A percentile compares a stretch with the other conserved stretches of the same genome.
These are phyloP conservation scores for Limnephilus rhombicus DNA, from an alignment of 2,888 invertebrate species.

Conservation along the genomic window DNA sequence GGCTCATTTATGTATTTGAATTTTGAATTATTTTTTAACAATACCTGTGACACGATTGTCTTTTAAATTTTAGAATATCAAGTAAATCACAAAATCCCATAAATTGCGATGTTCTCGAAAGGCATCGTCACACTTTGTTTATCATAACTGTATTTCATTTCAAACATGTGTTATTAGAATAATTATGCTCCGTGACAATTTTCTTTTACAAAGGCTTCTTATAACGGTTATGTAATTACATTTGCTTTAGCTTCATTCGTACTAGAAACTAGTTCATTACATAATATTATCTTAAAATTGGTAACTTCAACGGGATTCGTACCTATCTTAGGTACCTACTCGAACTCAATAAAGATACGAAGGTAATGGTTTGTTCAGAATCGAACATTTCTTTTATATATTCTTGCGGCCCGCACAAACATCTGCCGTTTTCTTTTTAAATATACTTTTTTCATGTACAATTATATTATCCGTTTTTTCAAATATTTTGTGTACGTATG, in stretches of 20 bases:
- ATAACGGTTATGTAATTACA: slow-evolving; percentile 49
- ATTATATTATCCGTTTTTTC: too few species aligned
- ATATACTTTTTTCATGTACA: too few species aligned
- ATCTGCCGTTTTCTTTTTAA: too few species aligned
- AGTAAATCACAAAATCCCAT: not conserved
- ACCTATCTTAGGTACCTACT: too few species aligned
- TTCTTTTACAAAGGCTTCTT: slow-evolving; percentile 7
- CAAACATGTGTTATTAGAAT: slow-evolving; percentile 53
- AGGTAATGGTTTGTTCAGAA: too few species aligned
- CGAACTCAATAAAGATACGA: too few species aligned
- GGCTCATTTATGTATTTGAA: too few species aligned
- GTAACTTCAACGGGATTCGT: not conserved
- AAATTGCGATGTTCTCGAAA: slow-evolving; percentile 27
- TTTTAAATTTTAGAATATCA: not conserved
- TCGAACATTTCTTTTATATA: too few species aligned
- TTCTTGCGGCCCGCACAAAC: too few species aligned
- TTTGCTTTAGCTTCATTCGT: not conserved
- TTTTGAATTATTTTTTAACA: not conserved
- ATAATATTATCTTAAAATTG: not conserved
- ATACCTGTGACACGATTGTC: not conserved
- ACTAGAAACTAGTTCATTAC: not conserved
- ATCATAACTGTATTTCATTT: slow-evolving; percentile 52
- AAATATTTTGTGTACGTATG: too few species aligned
- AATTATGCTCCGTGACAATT: slow-evolving; percentile 57
- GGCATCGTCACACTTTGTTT: slow-evolving; percentile 49